These are phyloP conservation scores for Spea bombifrons DNA, from an alignment of 2,113 vertebrate genomes.

Conservation along the genomic window DNA sequence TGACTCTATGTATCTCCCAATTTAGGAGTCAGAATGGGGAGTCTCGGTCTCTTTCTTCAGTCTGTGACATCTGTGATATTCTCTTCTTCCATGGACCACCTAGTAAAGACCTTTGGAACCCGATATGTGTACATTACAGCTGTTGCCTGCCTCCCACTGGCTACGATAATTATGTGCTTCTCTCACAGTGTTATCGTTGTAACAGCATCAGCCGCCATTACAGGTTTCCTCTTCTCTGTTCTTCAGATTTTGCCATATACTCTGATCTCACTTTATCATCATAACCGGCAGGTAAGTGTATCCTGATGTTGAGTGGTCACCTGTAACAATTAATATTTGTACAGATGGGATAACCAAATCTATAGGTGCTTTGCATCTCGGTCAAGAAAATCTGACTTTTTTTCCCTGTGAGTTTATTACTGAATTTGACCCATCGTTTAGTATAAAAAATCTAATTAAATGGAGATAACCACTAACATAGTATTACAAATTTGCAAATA, in stretches of 20 bases:
- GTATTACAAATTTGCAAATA: too few relatives aligned
- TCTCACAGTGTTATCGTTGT: constrained; percentile 71
- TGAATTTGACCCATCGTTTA: too few relatives aligned
- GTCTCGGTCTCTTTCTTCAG: constrained; percentile 83
- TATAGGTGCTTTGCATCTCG: too few relatives aligned
- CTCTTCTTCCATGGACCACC: constrained; percentile 76
- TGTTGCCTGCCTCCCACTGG: constrained; percentile 68
- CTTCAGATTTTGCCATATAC: constrained; percentile 84
- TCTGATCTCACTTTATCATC: constrained; percentile 78
- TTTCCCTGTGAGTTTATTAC: too few relatives aligned
- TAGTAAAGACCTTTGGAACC: constrained; percentile 72
- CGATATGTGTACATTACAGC: constrained; percentile 74
- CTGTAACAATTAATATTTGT: too few relatives aligned
- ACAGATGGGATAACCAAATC: too few relatives aligned
- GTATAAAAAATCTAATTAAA: too few relatives aligned
- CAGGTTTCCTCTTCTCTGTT: constrained; percentile 78
- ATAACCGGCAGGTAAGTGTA: constrained; percentile 71
- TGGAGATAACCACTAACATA: too few relatives aligned
- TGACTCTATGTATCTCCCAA: constrained; percentile 5
- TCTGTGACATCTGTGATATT: constrained; percentile 76
- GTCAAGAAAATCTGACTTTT: too few relatives aligned
- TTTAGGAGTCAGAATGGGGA: constrained; percentile 81
- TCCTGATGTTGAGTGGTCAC: not conserved
- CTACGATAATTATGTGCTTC: constrained; percentile 71
- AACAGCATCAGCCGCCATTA: constrained; percentile 71